These are phyloP conservation scores for Sigmodon hispidus DNA, from an alignment of 2,113 vertebrate genomes.

Conservation along the genomic window DNA sequence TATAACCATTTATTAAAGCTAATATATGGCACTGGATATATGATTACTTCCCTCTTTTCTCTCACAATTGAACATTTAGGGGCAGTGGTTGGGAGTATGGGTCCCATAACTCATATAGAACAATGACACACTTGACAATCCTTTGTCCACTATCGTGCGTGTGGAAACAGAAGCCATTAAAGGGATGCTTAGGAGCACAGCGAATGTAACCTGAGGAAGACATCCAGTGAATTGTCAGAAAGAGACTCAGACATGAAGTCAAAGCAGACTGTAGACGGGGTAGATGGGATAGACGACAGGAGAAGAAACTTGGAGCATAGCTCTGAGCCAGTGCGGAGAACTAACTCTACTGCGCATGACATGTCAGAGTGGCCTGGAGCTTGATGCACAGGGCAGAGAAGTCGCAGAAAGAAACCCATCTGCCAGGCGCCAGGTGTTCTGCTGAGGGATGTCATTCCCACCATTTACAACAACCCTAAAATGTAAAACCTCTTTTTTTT, in stretches of 20 bases:
- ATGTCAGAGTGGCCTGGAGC: neutral
- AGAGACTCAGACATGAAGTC: neutral
- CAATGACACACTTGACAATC: neutral
- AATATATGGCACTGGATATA: neutral
- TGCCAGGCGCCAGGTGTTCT: neutral
- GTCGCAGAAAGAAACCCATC: neutral
- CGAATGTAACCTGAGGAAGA: neutral
- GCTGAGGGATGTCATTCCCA: neutral
- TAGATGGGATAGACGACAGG: neutral
- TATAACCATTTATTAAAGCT: constrained; percentile 25
- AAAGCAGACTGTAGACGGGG: neutral
- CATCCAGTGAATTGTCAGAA: neutral
- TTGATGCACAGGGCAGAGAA: neutral
- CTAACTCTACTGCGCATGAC: neutral
- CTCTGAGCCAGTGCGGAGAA: neutral
- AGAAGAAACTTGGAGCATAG: neutral
- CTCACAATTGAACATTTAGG: neutral
- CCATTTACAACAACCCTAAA: neutral
- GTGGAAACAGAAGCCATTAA: neutral
- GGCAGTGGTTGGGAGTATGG: neutral
- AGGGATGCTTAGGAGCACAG: neutral
- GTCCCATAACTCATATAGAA: neutral
- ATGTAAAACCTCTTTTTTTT: neutral
- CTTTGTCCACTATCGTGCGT: neutral
- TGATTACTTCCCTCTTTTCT: neutral